Evolutionary conservation across 2,113 vertebrate species (phyloP), one percentile per base, ranked within the genome.

Genomic region (Cichladusa arquata): DNA sequence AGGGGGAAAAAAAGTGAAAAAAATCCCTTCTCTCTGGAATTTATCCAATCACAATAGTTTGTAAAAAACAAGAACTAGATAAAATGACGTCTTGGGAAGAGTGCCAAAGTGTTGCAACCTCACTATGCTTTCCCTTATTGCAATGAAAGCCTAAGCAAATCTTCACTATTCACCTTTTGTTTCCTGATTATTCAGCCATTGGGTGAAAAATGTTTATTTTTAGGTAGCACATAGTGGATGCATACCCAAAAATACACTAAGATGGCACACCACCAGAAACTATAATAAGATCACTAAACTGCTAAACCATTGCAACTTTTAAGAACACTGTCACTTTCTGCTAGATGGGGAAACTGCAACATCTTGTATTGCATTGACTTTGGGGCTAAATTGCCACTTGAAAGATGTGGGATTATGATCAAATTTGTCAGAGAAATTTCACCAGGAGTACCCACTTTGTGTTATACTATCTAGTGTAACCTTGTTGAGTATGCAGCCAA

Each of bases 1-100:
- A 50, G 3, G 19, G 3, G 1, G 2, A 1, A 13, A 34, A n/a
- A 31, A 44, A 11, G 3, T 33, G 0, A 14, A 40, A 58, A 58
- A 92, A 91, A 57, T 15, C 19, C 23, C 36, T 45, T 44, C 26
- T 81, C 44, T 62, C 53, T 34, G 69, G 29, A 90, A 48, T 53
- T 65, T 64, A 88, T 78, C 38, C 78, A 71, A 90, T 88, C 44
- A 83, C 29, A 47, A 54, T 20, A 56, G 53, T 78, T 88, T 81
- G 51, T 64, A 65, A 91, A 78, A 70, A 65, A 2, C 14, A 53
- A 71, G 42, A 87, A 66, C n/a, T 31, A 48, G 19, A 65, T 57
- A 81, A 94, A 93, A 80, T 18, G 4, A 9, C 18, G 70, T 72
- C 12, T 77, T 54, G 11, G 24, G 47, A 80, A 65, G 22, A 62